Evolutionary conservation across 1,140 invertebrate species (phyloP), one percentile per base, ranked within the genome.

Genomic region (Drosophila bifasciata): DNA sequence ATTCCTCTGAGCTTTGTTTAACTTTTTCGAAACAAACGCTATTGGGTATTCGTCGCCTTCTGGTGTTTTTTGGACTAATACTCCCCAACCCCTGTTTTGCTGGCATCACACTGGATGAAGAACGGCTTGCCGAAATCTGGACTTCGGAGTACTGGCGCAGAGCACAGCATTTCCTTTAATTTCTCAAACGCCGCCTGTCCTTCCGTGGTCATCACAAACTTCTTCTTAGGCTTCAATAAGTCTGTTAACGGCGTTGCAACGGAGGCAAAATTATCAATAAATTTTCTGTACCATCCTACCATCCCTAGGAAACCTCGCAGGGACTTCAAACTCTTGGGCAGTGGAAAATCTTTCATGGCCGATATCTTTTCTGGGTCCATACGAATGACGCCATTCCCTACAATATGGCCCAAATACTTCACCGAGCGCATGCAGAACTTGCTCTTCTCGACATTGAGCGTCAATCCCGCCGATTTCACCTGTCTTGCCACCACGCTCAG

Each of bases 281-380:
- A 23, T 5, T 23, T 23, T 5, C 21, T 1, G 2, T 50, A 50
- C 48, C 48, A 50, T 13, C 48, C 48, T 6, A 23, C 23, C 48
- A 50, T 8, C 3, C 23, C 48, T 5, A 50, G n/a, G 8, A 50
- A 50, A 15, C 48, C 28, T 8, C 48, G 23, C 15, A 50, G 23
- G 4, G 25, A 11, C 6, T 23, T 13, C 7, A 50, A 7, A n/a
- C 21, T 15, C 15, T 15, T 23, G 5, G 48, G 48, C 2, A 50
- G 5, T 7, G 57, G 46, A 17, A 50, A 59, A n/a, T 59, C 3
- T 1, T 13, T 28, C n/a, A 59, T 50, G 1, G 28, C 49, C 2
- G 11, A 51, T 48, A n/a, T n/a, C n/a, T n/a, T n/a, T n/a, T n/a
- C n/a, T n/a, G n/a, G n/a, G n/a, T n/a, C n/a, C n/a, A n/a, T n/a